Base-by-base conservation (phyloP, 1,140 invertebrate genomes). In the Cardiocondyla obscurior region DNA sequence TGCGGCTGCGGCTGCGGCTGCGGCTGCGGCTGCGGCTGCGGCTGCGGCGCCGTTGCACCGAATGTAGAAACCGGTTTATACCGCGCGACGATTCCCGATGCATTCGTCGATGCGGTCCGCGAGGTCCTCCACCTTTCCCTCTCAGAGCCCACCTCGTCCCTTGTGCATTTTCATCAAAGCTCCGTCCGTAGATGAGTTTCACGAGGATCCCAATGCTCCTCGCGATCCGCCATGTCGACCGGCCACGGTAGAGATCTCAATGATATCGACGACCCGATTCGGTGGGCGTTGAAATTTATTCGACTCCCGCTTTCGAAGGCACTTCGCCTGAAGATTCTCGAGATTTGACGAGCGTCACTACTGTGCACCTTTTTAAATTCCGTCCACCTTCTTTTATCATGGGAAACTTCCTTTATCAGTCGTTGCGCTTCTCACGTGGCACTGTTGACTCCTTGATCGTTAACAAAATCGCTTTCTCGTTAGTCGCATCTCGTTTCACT, bases 21-120 rank as follows among this genome's bases (percentile, higher is more conserved):
- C 36, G 36, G 36, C 36, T 6, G 36, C 36, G 36, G 36, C 2
- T 6, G 36, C 36, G 36, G 36, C 36, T 6, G 7, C 36, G 7
- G 7, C 36, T 64, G 65, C 67, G 55, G 22, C 83, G 81, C 83
- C 79, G 84, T 84, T 89, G 81, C 83, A 83, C 87, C 83, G 58
- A 85, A 87, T 82, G 72, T 62, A 84, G 85, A 85, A 90, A 89
- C 89, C 89, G 89, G 89, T 90, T 90, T 89, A 67, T 25, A 44
- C 76, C 58, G 60, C 62, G 60, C 73, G 76, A 85, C 69, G 81
- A 88, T 88, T 81, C 70, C 65, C 74, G 69, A 70, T 81, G 74
- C 81, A 81, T 82, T 58, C 53, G 65, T 42, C 10, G 73, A 42
- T 30, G 70, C 39, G 46, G 60, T 30, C 57, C 25, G 36, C 51